Evolutionary conservation across 1,140 invertebrate genomes (phyloP).

Genomic region (Papilio aristodemus): DNA sequence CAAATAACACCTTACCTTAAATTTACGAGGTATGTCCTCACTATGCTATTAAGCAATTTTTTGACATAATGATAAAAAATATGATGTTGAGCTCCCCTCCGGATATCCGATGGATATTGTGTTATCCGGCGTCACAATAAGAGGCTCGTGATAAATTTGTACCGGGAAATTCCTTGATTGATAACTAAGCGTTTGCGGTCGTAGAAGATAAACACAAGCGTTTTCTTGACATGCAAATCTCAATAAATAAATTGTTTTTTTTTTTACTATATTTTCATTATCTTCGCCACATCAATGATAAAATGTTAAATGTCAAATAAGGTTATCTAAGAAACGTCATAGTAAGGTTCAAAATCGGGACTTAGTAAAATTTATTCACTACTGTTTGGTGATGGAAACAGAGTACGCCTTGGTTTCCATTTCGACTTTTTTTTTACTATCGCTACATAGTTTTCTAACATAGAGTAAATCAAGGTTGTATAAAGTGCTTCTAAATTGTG

Average conservation of each 20-base stretch:
- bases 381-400: too few species aligned
- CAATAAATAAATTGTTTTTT: conserved; percentile 2
- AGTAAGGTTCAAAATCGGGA: too few species aligned
- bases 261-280: not conserved
- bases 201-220: conserved; percentile 41
- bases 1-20: too few species aligned
- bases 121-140: conserved; percentile 75
- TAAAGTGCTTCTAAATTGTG: too few species aligned
- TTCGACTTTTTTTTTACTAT: too few species aligned
- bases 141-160: conserved; percentile 76
- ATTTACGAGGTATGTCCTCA: conserved; percentile 33
- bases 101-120: conserved; percentile 79
- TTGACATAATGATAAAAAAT: conserved; percentile 79
- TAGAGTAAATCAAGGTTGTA: too few species aligned
- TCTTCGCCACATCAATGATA: not conserved
- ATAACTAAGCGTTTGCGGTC: conserved; percentile 51
- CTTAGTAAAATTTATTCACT: too few species aligned
- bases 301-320: too few species aligned
- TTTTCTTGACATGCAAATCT: conserved; percentile 29
- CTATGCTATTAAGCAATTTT: conserved; percentile 45
- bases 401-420: not conserved
- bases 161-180: conserved; percentile 75
- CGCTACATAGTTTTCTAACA: too few species aligned
- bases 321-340: too few species aligned
- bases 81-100: conserved; percentile 75